phyloP scores from a whole-genome alignment of 30 jellyfish, hydroid and myxozoan species.

The Aurelia aurita complex sp. Pacific region DNA sequence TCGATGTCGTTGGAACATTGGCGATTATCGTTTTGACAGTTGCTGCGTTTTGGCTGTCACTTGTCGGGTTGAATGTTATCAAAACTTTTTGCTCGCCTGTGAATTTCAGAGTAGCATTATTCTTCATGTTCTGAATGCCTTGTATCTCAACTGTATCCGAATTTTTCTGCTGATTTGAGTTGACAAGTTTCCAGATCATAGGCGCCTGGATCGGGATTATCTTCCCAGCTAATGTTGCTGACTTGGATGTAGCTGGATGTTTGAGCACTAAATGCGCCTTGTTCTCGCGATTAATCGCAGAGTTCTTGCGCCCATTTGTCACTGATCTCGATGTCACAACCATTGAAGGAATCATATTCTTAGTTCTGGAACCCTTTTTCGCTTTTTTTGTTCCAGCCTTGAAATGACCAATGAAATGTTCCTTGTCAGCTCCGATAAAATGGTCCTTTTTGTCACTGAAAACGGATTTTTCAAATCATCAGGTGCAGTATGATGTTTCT shows the following conservation, averaged over 20 bases:
- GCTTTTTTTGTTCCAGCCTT: constrained; percentile 37
- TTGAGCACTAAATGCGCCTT: constrained; percentile 13
- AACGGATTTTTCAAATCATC: not conserved
- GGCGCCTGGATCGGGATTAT: constrained; percentile 65
- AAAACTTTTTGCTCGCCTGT: constrained; percentile 71
- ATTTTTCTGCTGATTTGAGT: constrained; percentile 37
- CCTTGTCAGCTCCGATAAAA: constrained; percentile 5
- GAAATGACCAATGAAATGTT: constrained; percentile 22
- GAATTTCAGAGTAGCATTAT: constrained; percentile 62
- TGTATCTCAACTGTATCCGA: constrained; percentile 22
- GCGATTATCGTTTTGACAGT: constrained; percentile 62
- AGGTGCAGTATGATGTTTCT: not conserved
- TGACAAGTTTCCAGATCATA: constrained; percentile 68
- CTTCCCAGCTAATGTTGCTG: constrained; percentile 49
- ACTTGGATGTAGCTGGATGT: constrained; percentile 25
- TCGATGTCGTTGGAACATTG: constrained; percentile 52
- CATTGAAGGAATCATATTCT: constrained; percentile 23
- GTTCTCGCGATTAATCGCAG: not conserved
- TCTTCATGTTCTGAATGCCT: constrained; percentile 47
- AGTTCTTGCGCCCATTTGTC: not conserved
- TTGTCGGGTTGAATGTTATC: constrained; percentile 46
- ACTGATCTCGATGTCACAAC: not conserved
- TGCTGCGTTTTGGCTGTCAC: constrained; percentile 20
- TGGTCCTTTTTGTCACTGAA: constrained; percentile 21
- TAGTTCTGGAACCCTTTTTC: not conserved